Conservation (phyloP, 92 coral and sea anemone genomes). For the Scolanthus callimorphus region DNA sequence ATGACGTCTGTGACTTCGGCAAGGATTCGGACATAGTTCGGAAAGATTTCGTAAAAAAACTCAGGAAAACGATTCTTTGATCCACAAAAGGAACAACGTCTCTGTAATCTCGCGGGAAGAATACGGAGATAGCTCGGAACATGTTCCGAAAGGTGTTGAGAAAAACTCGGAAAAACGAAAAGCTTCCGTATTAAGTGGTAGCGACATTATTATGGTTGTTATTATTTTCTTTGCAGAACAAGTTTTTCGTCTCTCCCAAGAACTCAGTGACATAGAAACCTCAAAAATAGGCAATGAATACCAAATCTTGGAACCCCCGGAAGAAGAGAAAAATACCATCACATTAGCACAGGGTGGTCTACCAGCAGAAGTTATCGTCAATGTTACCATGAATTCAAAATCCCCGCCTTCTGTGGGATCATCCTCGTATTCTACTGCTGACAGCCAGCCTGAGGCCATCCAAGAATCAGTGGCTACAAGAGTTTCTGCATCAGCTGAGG, state of each 20-base stretch:
- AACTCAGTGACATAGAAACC: slow-evolving; percentile 25
- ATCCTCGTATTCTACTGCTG: slow-evolving; percentile 2
- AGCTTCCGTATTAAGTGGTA: no score
- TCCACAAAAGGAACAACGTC: no score
- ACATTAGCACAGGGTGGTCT: neutral
- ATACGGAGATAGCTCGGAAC: no score
- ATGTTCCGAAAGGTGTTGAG: no score
- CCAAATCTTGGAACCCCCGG: slow-evolving; percentile 41
- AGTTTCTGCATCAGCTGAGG: slow-evolving; percentile 10
- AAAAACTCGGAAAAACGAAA: no score
- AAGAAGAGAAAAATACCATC: neutral
- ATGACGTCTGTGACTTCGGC: no score
- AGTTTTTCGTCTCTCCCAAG: slow-evolving; percentile 55
- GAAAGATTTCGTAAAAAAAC: no score
- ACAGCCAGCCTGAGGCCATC: neutral
- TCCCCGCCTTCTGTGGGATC: slow-evolving; percentile 12
- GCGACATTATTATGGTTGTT: neutral
- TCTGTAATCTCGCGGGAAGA: no score
- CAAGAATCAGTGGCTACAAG: neutral
- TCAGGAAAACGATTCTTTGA: no score
- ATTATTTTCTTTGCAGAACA: slow-evolving; percentile 31
- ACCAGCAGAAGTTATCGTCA: neutral
- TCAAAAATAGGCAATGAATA: slow-evolving; percentile 17
- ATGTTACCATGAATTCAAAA: neutral
- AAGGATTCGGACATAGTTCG: no score